A percentile compares a stretch with the other conserved stretches of the same genome.
phyloP scores from a whole-genome alignment of 2,797 vertebrate species.

The Semaprochilodus insignis region DNA sequence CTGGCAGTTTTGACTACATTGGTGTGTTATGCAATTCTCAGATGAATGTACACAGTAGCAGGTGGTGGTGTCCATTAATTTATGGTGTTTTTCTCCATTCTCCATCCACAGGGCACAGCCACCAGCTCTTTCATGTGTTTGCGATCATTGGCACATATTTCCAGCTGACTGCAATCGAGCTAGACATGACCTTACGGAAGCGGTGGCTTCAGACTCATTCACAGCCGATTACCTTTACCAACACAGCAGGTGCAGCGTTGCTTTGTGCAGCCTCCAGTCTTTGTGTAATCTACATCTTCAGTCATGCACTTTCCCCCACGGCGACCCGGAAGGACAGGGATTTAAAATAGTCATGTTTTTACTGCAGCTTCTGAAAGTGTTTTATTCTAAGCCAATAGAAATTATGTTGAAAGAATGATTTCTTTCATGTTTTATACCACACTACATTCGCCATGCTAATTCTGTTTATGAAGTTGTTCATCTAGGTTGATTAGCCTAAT shows the following conservation, averaged over 20 bases:
- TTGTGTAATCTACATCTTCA: constrained; percentile 80
- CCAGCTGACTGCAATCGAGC: constrained; percentile 87
- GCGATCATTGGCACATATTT: constrained; percentile 86
- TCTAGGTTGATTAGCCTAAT: neutral
- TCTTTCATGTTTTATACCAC: neutral
- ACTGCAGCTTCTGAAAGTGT: neutral
- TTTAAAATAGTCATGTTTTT: constrained; percentile 31
- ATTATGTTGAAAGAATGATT: neutral
- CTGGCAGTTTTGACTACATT: constrained; percentile 90
- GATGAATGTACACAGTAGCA: neutral
- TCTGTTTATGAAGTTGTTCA: neutral
- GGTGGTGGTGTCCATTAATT: neutral
- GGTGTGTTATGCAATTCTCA: constrained; percentile 70
- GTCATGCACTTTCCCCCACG: constrained; percentile 73
- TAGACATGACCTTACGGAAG: constrained; percentile 84
- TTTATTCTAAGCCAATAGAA: neutral
- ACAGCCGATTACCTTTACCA: constrained; percentile 72
- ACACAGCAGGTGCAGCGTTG: constrained; percentile 73
- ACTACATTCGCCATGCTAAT: neutral
- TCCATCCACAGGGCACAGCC: constrained; percentile 88
- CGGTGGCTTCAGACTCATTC: constrained; percentile 74
- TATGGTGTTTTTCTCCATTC: constrained; percentile 1
- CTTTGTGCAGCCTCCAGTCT: constrained; percentile 75
- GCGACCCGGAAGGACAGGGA: constrained; percentile 20
- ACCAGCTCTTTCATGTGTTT: constrained; percentile 93